Percentiles rank a stretch among this genome's conserved stretches.
Evolutionary conservation across 2,888 invertebrate species (phyloP).

Genomic region (Marasmarcha lunaedactyla): DNA sequence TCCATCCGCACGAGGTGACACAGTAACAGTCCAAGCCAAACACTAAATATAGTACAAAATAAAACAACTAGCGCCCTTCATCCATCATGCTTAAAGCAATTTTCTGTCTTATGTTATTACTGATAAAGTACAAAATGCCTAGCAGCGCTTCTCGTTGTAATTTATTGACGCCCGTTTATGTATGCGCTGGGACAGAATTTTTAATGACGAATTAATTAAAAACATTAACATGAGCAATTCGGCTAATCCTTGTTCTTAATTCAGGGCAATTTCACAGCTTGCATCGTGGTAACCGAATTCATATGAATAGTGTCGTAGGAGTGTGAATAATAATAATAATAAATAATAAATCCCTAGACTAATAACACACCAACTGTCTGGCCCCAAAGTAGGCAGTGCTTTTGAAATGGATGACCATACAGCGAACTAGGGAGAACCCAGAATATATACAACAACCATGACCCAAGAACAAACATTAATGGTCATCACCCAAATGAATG

Average conservation of each 20-base stretch:
- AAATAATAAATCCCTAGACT: no score
- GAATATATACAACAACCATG: no score
- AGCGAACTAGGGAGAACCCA: no score
- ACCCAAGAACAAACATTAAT: no score
- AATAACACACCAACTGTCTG: no score
- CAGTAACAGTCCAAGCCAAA: conserved; percentile 63
- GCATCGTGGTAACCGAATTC: no score
- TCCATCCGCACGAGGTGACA: conserved; percentile 31
- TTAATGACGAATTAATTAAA: conserved; percentile 70
- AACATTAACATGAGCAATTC: conserved; percentile 58
- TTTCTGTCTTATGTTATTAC: conserved; percentile 26
- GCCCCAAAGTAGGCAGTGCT: no score
- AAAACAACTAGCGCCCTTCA: conserved; percentile 69
- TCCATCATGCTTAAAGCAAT: conserved; percentile 33
- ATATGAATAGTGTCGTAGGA: no score
- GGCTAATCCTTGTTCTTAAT: conserved; percentile 43
- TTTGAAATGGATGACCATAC: no score
- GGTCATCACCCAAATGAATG: no score
- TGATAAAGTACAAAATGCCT: neutral
- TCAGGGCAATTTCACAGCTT: no score
- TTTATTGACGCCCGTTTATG: conserved; percentile 47
- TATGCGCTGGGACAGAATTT: conserved; percentile 66
- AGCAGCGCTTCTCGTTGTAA: conserved; percentile 22
- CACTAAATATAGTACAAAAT: conserved; percentile 69
- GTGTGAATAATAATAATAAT: no score